phyloP scores from a whole-genome alignment of 1,140 invertebrate species.

The Tribolium castaneum region DNA sequence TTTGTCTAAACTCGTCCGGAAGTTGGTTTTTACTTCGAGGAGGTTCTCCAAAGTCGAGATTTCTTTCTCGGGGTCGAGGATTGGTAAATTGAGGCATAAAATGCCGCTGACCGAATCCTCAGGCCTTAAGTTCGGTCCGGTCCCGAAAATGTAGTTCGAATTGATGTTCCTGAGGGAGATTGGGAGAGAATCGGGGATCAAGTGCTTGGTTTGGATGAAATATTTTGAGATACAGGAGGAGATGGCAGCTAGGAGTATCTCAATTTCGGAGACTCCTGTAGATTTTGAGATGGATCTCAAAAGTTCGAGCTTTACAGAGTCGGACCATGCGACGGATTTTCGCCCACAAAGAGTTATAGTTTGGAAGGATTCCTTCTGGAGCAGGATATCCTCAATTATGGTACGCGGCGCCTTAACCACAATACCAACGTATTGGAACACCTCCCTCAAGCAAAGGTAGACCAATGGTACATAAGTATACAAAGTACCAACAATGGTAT shows the following conservation, averaged over 20 bases:
- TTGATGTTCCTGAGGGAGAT: conserved; percentile 65
- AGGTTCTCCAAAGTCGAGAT: conserved; percentile 61
- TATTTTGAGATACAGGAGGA: conserved; percentile 74
- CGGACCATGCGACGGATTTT: conserved; percentile 82
- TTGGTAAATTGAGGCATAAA: conserved; percentile 64
- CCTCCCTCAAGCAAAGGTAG: conserved; percentile 68
- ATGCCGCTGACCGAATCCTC: conserved; percentile 62
- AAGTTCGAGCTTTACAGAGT: conserved; percentile 69
- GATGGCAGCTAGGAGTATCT: conserved; percentile 73
- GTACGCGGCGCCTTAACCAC: conserved; percentile 69
- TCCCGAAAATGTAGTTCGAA: conserved; percentile 59
- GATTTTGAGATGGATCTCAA: conserved; percentile 68
- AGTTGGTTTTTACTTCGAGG: conserved; percentile 68
- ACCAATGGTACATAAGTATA: conserved; percentile 70
- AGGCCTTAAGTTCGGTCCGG: conserved; percentile 55
- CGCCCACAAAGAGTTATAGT: conserved; percentile 79
- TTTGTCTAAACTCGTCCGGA: conserved; percentile 69
- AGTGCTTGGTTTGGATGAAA: conserved; percentile 68
- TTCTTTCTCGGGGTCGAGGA: conserved; percentile 63
- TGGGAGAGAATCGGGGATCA: conserved; percentile 63
- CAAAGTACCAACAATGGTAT: conserved; percentile 64
- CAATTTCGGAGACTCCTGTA: conserved; percentile 74
- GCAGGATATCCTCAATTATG: conserved; percentile 71
- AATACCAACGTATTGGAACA: conserved; percentile 68
- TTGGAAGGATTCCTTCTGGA: conserved; percentile 69